Evolutionary conservation across 2,888 invertebrate species (phyloP), one percentile per base, ranked within the genome.

Genomic region (Phyto melanocephala): DNA sequence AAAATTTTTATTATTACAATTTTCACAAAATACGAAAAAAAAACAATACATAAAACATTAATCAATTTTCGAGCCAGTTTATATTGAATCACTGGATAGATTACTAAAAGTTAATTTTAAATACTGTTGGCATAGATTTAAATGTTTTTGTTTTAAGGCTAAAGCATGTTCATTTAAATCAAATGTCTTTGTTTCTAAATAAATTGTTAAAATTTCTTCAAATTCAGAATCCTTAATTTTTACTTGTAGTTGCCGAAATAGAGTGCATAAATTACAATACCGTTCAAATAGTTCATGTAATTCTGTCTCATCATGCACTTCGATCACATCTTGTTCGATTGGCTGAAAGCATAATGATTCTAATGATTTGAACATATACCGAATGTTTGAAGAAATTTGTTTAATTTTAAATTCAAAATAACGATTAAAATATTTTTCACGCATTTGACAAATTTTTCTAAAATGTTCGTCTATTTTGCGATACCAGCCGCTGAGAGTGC

Each of bases 391-490:
- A 15, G 52, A 54, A 52, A 77, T 42, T 35, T 35, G n/a, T 17
- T 68, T 17, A 17, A 35, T 68, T 62, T 70, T 68, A 0, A 54
- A 17, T 45, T 77, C 52, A 24, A 77, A 77, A 37, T 42, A 77
- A n/a, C 52, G 35, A 33, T 42, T 22, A n/a, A 24, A 77, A 54
- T 77, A 77, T 54, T 45, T 62, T 62, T 77, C 62, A 52, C 77
- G 50, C 22, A 22, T 22, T 24, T 60, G 42, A 1, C 35, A 45
- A 8, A n/a, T n/a, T 20, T 68, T 60, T 15, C 3, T 20, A 54
- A 68, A 68, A 35, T 60, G 33, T 11, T 70, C 60, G 62, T 77
- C 68, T 15, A 77, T 77, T 68, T 70, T 77, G 6, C 42, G 52
- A 42, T 70, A 77, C 77, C 77, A 77, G 13, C 24, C 15, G 22